These are phyloP conservation scores for Onychomys torridus DNA, from an alignment of 2,797 vertebrate genomes.

Conservation along the genomic window DNA sequence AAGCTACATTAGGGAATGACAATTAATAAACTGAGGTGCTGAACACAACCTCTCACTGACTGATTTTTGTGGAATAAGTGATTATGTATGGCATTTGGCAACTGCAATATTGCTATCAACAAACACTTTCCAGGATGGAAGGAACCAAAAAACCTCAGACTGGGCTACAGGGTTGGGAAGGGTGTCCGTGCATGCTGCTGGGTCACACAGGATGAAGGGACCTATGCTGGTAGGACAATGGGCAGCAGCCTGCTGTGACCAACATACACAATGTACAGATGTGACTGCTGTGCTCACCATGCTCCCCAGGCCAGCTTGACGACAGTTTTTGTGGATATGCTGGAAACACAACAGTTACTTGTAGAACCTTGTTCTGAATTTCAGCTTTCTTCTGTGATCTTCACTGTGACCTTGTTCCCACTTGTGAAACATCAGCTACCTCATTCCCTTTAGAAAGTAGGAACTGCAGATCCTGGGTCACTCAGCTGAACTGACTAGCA, in stretches of 20 bases:
- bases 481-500: not conserved
- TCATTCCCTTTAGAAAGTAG: not conserved
- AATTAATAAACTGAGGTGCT: not conserved
- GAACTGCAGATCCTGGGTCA: fast-evolving
- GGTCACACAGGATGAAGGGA: not conserved
- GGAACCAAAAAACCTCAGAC: not conserved
- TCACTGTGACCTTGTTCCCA: not conserved
- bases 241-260: not conserved
- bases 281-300: not conserved
- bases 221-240: not conserved
- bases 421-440: too few relatives aligned
- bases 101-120: not conserved
- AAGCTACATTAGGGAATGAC: not conserved
- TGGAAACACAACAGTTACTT: not conserved
- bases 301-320: too few relatives aligned
- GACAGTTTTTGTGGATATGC: too few relatives aligned
- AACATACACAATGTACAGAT: not conserved
- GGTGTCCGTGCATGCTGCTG: not conserved
- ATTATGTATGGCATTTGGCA: not conserved
- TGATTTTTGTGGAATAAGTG: not conserved
- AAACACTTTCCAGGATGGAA: not conserved
- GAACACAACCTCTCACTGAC: not conserved
- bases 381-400: not conserved
- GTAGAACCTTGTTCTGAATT: not conserved
- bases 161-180: not conserved